Conservation (phyloP, 2,113 vertebrate genomes). For the Xerus inauris region DNA sequence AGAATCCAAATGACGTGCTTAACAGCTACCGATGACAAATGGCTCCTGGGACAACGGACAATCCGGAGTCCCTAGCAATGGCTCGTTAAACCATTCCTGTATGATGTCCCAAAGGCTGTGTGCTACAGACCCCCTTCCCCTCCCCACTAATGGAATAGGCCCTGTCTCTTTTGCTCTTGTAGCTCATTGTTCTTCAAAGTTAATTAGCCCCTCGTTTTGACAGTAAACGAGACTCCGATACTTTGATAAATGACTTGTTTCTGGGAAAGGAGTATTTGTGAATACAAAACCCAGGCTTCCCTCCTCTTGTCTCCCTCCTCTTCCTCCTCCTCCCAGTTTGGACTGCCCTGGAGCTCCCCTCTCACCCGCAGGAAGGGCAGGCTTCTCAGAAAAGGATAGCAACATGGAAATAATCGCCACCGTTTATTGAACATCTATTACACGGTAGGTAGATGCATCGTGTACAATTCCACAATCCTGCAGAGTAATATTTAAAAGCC, state of each 20-base stretch:
- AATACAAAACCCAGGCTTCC: conserved; percentile 73
- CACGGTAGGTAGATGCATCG: background rate
- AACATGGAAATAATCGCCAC: background rate
- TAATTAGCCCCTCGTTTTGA: conserved; percentile 87
- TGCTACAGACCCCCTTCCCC: conserved; percentile 38
- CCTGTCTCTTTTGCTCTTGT: conserved; percentile 74
- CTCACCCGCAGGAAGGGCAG: background rate
- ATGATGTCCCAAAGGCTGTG: conserved; percentile 61
- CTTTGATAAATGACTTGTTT: conserved; percentile 86
- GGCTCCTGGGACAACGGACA: conserved; percentile 28
- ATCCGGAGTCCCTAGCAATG: conserved; percentile 2
- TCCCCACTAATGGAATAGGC: conserved; percentile 62
- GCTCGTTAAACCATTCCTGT: conserved; percentile 69
- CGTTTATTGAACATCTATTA: background rate
- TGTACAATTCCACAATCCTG: background rate
- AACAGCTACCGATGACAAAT: conserved; percentile 49
- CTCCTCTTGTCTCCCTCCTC: background rate
- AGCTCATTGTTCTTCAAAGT: conserved; percentile 82
- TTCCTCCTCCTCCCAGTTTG: background rate
- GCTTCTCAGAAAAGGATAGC: background rate
- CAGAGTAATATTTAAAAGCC: background rate
- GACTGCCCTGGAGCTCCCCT: background rate
- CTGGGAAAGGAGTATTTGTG: conserved; percentile 80
- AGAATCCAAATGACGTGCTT: background rate
- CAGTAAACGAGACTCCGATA: conserved; percentile 79